A percentile compares a stretch with the other conserved stretches of the same genome.
These are phyloP conservation scores for Clupea harengus DNA, from an alignment of 2,113 vertebrate species.

Conservation along the genomic window DNA sequence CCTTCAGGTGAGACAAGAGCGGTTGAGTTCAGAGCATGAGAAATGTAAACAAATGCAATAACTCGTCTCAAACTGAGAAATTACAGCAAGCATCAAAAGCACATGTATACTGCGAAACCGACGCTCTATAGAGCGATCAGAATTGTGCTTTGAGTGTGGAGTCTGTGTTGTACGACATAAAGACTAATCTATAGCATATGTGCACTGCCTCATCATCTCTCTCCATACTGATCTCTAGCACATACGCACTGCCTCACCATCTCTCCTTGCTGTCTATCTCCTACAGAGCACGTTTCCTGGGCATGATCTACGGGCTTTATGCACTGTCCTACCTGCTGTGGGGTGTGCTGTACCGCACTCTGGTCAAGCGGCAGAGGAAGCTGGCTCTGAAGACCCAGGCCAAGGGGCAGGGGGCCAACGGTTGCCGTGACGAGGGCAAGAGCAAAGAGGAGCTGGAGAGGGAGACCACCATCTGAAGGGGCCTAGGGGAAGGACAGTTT, in stretches of 20 bases:
- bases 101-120: too few species aligned
- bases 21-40: too few species aligned
- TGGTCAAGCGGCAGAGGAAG: conserved; percentile 64
- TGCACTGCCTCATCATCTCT: too few species aligned
- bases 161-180: too few species aligned
- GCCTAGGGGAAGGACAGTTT: not conserved
- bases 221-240: too few species aligned
- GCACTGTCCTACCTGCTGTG: conserved; percentile 54
- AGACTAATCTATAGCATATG: too few species aligned
- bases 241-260: not conserved
- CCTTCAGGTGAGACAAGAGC: conserved; percentile 73
- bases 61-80: too few species aligned
- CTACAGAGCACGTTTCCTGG: conserved; percentile 66
- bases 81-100: too few species aligned
- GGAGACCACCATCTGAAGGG: conserved; percentile 67
- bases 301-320: conserved; percentile 62
- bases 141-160: too few species aligned
- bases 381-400: conserved; percentile 50
- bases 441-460: conserved; percentile 55
- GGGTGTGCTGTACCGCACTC: conserved; percentile 52
- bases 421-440: conserved; percentile 34
- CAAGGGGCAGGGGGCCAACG: conserved; percentile 51
- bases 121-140: too few species aligned
- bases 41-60: too few species aligned
- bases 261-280: not conserved